These are phyloP conservation scores for Petrolisthes cinctipes DNA, from an alignment of 2,888 invertebrate genomes.

Conservation along the genomic window DNA sequence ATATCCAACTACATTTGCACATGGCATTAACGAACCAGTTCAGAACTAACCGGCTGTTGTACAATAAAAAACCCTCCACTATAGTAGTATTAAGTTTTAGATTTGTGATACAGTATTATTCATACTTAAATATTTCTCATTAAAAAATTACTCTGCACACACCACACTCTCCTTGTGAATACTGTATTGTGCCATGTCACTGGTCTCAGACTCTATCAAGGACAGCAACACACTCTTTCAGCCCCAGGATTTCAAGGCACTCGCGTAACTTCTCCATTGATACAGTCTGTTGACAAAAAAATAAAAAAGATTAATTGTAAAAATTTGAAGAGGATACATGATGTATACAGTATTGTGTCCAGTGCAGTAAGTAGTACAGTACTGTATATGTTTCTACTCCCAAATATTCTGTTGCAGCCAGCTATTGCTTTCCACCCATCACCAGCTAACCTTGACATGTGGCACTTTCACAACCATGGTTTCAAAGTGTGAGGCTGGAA, in stretches of 20 bases:
- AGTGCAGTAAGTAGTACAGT: too few species aligned
- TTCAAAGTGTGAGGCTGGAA: too few species aligned
- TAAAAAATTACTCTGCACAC: background rate
- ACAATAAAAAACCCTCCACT: background rate
- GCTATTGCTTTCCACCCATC: too few species aligned
- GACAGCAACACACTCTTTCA: constrained; percentile 54
- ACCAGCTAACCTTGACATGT: too few species aligned
- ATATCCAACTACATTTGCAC: background rate
- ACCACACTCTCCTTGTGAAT: background rate
- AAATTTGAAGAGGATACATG: background rate
- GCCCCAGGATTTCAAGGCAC: constrained; percentile 47
- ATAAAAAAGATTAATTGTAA: background rate
- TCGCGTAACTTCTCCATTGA: constrained; percentile 47
- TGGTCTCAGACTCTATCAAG: constrained; percentile 29
- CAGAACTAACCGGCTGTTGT: background rate
- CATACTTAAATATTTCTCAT: background rate
- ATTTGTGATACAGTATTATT: background rate
- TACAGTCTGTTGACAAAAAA: constrained; percentile 36
- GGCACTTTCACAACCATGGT: too few species aligned
- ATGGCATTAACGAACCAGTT: constrained; percentile 1
- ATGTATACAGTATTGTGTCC: too few species aligned
- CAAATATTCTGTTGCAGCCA: too few species aligned
- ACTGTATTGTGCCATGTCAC: background rate
- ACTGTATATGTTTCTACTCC: too few species aligned
- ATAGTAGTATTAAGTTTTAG: background rate